These are phyloP conservation scores for Corythaixoides concolor DNA, from an alignment of 2,113 vertebrate genomes.

Conservation along the genomic window DNA sequence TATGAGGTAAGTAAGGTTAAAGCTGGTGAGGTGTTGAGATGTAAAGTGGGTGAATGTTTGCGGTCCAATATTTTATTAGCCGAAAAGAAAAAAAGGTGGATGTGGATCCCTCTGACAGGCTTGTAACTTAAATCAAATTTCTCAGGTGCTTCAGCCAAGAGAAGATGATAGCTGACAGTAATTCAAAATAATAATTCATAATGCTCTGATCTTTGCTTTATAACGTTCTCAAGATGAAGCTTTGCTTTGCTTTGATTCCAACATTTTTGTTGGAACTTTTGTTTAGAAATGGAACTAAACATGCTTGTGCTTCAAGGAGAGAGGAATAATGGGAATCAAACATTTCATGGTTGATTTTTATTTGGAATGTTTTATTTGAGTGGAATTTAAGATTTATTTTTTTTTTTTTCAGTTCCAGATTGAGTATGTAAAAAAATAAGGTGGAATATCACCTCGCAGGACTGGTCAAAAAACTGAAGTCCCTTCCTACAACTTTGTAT, in stretches of 20 bases:
- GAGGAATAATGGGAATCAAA: not conserved
- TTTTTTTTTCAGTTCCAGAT: not conserved
- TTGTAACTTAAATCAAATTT: not conserved
- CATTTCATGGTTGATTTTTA: not conserved
- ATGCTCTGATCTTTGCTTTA: not conserved
- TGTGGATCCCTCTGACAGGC: not conserved
- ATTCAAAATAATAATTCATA: not conserved
- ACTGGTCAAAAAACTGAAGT: not conserved
- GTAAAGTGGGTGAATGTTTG: not conserved
- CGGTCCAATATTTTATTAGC: slow-evolving; percentile 8
- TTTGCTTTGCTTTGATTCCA: slow-evolving; percentile 18
- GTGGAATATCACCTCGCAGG: not conserved
- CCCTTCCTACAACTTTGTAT: not conserved
- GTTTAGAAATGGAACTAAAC: not conserved
- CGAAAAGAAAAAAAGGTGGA: not conserved
- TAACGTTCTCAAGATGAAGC: not conserved
- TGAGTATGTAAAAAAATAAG: not conserved
- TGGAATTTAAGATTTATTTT: not conserved
- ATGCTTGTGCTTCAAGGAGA: not conserved
- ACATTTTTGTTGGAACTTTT: not conserved
- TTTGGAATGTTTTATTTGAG: not conserved
- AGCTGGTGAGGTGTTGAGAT: not conserved
- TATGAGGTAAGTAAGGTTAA: not conserved
- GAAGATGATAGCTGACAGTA: not conserved
- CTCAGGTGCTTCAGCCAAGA: slow-evolving; percentile 37